phyloP scores from a whole-genome alignment of 35 echinoderm and acorn worm genomes.

The Amphiura filiformis region DNA sequence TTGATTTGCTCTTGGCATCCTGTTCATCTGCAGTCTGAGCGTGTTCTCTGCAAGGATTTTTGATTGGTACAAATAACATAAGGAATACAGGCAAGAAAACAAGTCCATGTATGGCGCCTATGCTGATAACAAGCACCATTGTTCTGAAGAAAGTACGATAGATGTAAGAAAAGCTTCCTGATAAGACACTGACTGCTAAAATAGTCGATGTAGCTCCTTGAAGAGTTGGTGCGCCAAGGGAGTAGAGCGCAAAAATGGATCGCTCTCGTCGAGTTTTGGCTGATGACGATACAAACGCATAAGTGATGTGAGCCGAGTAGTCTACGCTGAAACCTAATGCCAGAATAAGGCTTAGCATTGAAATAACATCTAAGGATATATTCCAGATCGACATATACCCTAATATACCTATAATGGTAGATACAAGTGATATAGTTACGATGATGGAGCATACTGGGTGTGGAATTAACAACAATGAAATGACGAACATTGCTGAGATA shows the following conservation, averaged over 20 bases:
- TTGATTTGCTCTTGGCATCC: too few relatives aligned
- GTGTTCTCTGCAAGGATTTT: not conserved
- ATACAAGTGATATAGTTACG: conserved; percentile 65
- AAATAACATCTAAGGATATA: conserved; percentile 66
- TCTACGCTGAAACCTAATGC: conserved; percentile 62
- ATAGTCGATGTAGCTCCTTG: conserved; percentile 62
- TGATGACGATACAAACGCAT: conserved; percentile 21
- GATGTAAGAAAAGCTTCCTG: conserved; percentile 18
- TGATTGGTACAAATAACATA: conserved; percentile 3
- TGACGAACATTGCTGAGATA: conserved; percentile 51
- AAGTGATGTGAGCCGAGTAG: conserved; percentile 77
- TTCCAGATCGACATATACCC: conserved; percentile 80
- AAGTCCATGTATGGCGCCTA: conserved; percentile 41
- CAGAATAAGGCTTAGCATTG: conserved; percentile 76
- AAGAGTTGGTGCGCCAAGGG: conserved; percentile 47
- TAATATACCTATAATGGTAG: conserved; percentile 56
- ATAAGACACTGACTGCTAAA: conserved; percentile 24
- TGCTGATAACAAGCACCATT: conserved; percentile 41
- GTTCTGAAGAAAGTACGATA: conserved; percentile 63
- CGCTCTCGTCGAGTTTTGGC: not conserved
- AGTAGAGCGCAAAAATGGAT: conserved; percentile 28
- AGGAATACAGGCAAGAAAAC: conserved; percentile 44
- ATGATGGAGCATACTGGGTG: conserved; percentile 66
- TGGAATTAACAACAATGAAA: conserved; percentile 71
- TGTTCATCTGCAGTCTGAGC: not conserved